Evolutionary conservation across 2,113 vertebrate genomes (phyloP).

Genomic region (Paracanthobrama guichenoti): DNA sequence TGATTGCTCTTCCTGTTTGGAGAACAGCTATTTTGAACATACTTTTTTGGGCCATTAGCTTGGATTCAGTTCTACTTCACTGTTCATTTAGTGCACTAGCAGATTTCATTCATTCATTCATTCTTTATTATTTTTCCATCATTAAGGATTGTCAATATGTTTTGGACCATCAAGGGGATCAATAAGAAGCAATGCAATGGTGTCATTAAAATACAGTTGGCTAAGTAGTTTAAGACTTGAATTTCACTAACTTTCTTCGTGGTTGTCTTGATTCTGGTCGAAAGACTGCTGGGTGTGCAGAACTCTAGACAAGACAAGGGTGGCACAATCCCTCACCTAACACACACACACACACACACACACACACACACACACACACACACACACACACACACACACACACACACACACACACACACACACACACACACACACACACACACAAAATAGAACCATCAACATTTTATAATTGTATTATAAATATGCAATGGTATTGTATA

Average conservation of each 20-base stretch:
- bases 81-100: background rate
- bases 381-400: constrained; percentile 47
- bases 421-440: constrained; percentile 34
- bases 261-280: constrained; percentile 89
- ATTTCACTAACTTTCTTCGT: constrained; percentile 86
- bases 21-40: background rate
- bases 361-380: constrained; percentile 52
- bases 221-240: background rate
- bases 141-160: constrained; percentile 6
- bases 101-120: background rate
- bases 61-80: background rate
- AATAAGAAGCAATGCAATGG: background rate
- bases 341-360: constrained; percentile 45
- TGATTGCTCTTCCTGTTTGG: background rate
- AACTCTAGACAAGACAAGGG: constrained; percentile 89
- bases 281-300: constrained; percentile 87
- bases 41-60: background rate
- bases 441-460: background rate
- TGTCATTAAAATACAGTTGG: background rate
- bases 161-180: constrained; percentile 1
- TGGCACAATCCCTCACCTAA: constrained; percentile 92
- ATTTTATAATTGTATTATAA: too few species aligned
- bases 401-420: constrained; percentile 40
- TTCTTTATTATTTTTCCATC: background rate
- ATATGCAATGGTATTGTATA: too few species aligned